Evolutionary conservation across 2,888 invertebrate genomes (phyloP).

Genomic region (Geophilus truncorum): DNA sequence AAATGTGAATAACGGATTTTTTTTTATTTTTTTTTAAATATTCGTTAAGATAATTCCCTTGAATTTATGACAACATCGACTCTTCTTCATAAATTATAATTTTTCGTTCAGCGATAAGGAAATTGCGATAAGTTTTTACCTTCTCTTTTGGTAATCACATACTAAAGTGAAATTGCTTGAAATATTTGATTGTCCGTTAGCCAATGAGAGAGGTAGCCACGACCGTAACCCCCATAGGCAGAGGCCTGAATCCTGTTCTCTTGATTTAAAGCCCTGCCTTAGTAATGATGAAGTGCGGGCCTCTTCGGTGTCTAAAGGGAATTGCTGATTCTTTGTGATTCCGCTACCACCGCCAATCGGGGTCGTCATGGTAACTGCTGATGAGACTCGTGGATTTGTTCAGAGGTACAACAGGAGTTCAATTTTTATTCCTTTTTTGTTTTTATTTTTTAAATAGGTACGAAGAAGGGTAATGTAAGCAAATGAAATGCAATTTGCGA

Average conservation of each 20-base stretch:
- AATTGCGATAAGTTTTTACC: background rate
- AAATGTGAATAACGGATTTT: background rate
- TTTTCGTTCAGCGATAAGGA: background rate
- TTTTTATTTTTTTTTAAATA: background rate
- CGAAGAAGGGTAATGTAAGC: background rate
- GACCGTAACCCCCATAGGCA: background rate
- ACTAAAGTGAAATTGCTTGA: background rate
- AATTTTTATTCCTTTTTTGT: background rate
- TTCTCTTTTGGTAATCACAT: background rate
- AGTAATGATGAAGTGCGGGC: slow-evolving; percentile 22
- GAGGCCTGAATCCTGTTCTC: slow-evolving; percentile 1
- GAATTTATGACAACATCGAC: background rate
- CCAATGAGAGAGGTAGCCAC: background rate
- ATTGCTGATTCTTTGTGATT: slow-evolving; percentile 24
- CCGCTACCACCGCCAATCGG: background rate
- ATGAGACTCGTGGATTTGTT: background rate
- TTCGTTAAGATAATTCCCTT: background rate
- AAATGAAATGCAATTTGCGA: background rate
- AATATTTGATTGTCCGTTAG: background rate
- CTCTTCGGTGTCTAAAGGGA: slow-evolving; percentile 5
- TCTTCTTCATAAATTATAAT: too few species aligned
- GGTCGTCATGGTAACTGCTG: slow-evolving; percentile 2
- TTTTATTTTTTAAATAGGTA: background rate
- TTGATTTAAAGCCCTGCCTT: slow-evolving; percentile 25
- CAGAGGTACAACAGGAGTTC: background rate